Conservation (phyloP, 1,140 invertebrate species). For the Drosophila leontia region DNA sequence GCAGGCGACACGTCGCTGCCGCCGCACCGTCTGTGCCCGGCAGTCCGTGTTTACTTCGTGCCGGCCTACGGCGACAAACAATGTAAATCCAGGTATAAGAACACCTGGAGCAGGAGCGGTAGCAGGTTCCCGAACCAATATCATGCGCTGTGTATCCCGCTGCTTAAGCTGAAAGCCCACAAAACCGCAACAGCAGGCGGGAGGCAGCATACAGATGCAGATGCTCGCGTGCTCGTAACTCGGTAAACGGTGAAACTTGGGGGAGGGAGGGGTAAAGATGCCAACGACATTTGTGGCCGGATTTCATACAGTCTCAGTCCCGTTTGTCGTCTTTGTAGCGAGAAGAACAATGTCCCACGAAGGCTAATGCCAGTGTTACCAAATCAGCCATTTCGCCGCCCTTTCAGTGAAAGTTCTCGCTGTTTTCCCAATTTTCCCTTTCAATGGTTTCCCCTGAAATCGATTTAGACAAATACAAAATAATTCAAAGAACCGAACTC, state of each 20-base stretch:
- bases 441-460: background rate
- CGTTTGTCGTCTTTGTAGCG: conserved; percentile 40
- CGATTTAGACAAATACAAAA: conserved; percentile 11
- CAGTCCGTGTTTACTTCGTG: conserved; percentile 30
- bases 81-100: conserved; percentile 12
- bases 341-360: conserved; percentile 21
- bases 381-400: conserved; percentile 12
- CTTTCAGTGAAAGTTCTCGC: background rate
- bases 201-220: conserved; percentile 16
- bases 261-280: conserved; percentile 10
- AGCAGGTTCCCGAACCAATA: conserved; percentile 10
- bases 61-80: conserved; percentile 46
- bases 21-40: conserved; percentile 6
- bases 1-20: conserved; percentile 56
- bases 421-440: background rate
- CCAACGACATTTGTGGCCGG: conserved; percentile 34
- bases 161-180: conserved; percentile 59
- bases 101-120: conserved; percentile 4
- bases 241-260: conserved; percentile 4
- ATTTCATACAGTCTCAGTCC: conserved; percentile 56
- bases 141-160: conserved; percentile 45
- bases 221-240: conserved; percentile 13
- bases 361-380: conserved; percentile 14
- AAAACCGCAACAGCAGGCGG: conserved; percentile 33
- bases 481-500: background rate